phyloP scores from a whole-genome alignment of 2,113 vertebrate species.

The Salvelinus alpinus region DNA sequence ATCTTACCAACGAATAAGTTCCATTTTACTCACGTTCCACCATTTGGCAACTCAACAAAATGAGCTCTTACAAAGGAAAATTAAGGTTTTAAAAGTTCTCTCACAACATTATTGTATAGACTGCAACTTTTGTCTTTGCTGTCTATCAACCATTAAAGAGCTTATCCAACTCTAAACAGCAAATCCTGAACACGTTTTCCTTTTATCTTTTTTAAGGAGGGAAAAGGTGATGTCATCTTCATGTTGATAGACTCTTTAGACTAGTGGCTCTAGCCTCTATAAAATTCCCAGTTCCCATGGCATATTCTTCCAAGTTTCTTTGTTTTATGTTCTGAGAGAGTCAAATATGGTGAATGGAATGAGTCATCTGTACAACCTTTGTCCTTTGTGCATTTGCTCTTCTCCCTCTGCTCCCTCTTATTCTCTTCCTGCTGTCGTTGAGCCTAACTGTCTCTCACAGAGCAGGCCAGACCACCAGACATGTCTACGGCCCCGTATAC shows the following conservation, averaged over 20 bases:
- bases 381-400: constrained; percentile 18
- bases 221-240: not conserved
- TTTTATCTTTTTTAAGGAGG: not conserved
- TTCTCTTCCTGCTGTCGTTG: not conserved
- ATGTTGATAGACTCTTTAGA: not conserved
- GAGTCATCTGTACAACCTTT: constrained; percentile 4
- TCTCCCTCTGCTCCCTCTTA: not conserved
- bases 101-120: too few relatives aligned
- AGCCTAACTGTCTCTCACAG: not conserved
- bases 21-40: too few relatives aligned
- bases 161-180: too few relatives aligned
- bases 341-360: constrained; percentile 14
- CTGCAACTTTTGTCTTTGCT: too few relatives aligned
- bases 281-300: not conserved
- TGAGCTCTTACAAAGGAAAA: too few relatives aligned
- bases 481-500: not conserved
- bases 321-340: constrained; percentile 7
- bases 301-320: not conserved
- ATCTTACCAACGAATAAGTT: not conserved
- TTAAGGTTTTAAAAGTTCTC: too few relatives aligned
- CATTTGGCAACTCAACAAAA: too few relatives aligned
- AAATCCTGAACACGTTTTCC: not conserved
- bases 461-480: not conserved
- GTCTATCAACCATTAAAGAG: too few relatives aligned
- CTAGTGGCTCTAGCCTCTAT: not conserved